Evolutionary conservation across 2,888 invertebrate species (phyloP), one percentile per base, ranked within the genome.

Genomic region (Apodemia duryi): DNA sequence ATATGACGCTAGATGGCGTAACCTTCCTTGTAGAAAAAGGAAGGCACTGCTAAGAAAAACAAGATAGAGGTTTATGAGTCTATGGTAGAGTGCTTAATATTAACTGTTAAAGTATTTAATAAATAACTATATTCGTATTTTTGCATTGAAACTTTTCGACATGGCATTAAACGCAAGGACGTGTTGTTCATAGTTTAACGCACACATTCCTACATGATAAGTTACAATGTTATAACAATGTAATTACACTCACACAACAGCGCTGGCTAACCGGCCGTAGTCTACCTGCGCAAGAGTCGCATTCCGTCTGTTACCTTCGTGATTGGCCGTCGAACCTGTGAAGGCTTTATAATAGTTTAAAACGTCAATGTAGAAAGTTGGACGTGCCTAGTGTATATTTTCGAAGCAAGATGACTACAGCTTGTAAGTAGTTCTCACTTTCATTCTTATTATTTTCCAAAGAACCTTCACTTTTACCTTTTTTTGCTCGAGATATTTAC

Each of bases 231-330:
- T 68, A 78, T 71, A 81, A 83, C 82, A 82, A 72, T 82, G 80
- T 86, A 77, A 83, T 67, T 85, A 82, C 82, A 85, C 85, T 75
- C 68, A 69, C 69, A 67, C 71, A 68, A 0, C 49, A 21, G 62
- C 64, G 69, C 75, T 79, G 41, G 10, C 67, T 77, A 76, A 72
- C 80, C 81, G 69, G 69, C 66, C 69, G 71, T 72, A 70, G 71
- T 78, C 77, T 88, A 89, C 89, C 88, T 90, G 91, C 90, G 91
- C 90, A 77, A 74, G 91, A 86, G 90, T 85, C 86, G 75, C 91
- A 91, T 91, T 91, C 90, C 89, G 86, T 82, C 82, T 82, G 75
- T 79, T 81, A 85, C 86, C 85, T 82, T 77, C 81, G 84, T 84
- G 77, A 85, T 83, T 83, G 85, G 83, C 80, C 84, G 82, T 74